A percentile compares a stretch with the other conserved stretches of the same genome.
Evolutionary conservation across 2,888 invertebrate species (phyloP).

Genomic region (Mactromeris polynyma): DNA sequence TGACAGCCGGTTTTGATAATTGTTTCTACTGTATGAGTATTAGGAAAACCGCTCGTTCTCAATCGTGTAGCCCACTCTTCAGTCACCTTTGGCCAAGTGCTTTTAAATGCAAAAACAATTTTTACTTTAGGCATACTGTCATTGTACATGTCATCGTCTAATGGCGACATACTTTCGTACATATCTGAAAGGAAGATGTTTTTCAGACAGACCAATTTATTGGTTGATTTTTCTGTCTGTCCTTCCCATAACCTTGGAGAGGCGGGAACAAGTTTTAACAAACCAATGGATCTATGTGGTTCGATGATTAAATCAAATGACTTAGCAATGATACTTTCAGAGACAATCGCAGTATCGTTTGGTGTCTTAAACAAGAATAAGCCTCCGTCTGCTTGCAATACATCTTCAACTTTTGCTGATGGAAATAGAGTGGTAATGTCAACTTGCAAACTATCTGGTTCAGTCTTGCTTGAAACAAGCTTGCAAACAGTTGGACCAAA

Average conservation of each 20-base stretch:
- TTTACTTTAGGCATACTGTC: too few species aligned
- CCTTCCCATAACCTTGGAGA: constrained; percentile 14
- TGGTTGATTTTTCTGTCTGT: background rate
- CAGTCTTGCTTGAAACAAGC: background rate
- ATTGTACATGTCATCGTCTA: background rate
- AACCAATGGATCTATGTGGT: background rate
- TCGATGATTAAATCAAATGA: constrained; percentile 26
- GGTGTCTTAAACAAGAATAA: background rate
- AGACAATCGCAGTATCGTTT: constrained; percentile 27
- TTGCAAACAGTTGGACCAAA: constrained; percentile 24
- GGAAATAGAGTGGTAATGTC: constrained; percentile 21
- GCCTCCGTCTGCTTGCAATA: background rate
- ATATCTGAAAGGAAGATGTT: background rate
- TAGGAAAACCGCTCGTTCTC: constrained; percentile 26
- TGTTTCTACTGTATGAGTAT: background rate
- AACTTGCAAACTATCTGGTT: background rate
- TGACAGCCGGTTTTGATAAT: constrained; percentile 41
- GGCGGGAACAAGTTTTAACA: background rate
- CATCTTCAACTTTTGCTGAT: constrained; percentile 12
- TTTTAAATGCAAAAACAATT: constrained; percentile 29
- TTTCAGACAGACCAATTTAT: background rate
- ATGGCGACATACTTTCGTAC: background rate
- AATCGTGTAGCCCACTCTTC: constrained; percentile 36
- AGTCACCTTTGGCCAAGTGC: constrained; percentile 40
- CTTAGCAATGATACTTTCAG: background rate